Conservation (phyloP, 1,140 invertebrate genomes). For the Leptopilina clavipes region DNA sequence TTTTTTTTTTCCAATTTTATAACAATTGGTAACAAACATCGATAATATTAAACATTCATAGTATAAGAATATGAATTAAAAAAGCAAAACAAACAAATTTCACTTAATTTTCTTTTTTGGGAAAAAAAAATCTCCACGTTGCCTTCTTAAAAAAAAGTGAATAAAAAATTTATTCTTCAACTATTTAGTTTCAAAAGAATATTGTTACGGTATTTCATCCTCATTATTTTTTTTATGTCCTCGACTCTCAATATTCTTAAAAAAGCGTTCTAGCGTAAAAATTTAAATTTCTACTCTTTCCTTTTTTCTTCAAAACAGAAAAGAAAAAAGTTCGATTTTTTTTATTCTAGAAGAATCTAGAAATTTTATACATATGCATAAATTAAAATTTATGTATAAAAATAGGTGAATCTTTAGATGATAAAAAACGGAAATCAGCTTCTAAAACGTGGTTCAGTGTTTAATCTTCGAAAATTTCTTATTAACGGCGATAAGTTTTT, state of each 20-base stretch:
- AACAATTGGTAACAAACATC: conserved; percentile 19
- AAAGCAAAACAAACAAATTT: conserved; percentile 11
- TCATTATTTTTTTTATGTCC: not conserved
- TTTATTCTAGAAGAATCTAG: not conserved
- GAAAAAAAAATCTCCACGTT: too few relatives aligned
- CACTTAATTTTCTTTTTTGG: too few relatives aligned
- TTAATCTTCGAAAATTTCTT: not conserved
- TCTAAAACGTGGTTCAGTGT: not conserved
- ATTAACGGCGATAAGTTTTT: not conserved
- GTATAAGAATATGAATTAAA: not conserved
- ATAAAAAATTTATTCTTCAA: too few relatives aligned
- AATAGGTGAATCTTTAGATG: conserved; percentile 12
- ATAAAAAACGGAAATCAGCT: conserved; percentile 9
- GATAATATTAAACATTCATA: conserved; percentile 1
- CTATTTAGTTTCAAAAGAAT: not conserved
- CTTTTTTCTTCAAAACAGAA: not conserved
- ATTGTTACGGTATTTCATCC: too few relatives aligned
- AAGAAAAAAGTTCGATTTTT: not conserved
- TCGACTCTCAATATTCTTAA: not conserved
- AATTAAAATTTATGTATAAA: conserved; percentile 6
- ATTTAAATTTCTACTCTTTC: not conserved
- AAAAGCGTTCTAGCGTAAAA: not conserved
- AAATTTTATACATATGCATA: not conserved
- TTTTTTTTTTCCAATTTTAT: not conserved
- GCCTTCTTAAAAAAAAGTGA: too few relatives aligned